Evolutionary conservation across 1,140 invertebrate genomes (phyloP).

Genomic region (Diorhabda elongata): DNA sequence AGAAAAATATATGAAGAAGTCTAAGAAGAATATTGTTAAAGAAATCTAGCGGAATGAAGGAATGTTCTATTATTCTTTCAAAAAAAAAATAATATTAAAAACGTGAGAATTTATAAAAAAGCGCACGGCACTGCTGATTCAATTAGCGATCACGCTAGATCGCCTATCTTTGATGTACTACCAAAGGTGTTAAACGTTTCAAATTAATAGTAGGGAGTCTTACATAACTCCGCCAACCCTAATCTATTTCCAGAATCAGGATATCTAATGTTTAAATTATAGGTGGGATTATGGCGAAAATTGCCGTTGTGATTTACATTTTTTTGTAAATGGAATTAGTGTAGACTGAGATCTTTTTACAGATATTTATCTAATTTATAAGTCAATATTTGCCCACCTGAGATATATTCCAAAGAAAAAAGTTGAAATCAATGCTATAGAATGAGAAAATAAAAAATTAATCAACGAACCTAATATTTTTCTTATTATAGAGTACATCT

Average conservation of each 20-base stretch:
- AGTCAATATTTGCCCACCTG: not conserved
- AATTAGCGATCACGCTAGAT: conserved; percentile 5
- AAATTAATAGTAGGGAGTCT: not conserved
- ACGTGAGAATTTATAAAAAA: too few relatives aligned
- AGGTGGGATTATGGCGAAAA: not conserved
- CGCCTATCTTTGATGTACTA: conserved; percentile 6
- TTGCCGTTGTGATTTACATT: not conserved
- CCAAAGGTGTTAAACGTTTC: conserved; percentile 10
- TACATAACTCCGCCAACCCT: not conserved
- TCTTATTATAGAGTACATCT: too few relatives aligned
- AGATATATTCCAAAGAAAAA: not conserved
- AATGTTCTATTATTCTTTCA: too few relatives aligned
- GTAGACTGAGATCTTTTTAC: not conserved
- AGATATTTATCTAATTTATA: not conserved
- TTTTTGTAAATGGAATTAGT: not conserved
- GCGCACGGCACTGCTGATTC: not conserved
- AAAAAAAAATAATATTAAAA: too few relatives aligned
- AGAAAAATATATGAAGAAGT: too few relatives aligned
- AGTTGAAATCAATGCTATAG: not conserved
- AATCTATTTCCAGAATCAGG: not conserved
- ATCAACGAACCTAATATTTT: too few relatives aligned
- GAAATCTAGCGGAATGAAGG: too few relatives aligned
- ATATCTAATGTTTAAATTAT: conserved; percentile 1
- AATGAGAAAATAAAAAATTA: too few relatives aligned
- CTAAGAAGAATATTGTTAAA: too few relatives aligned